Evolutionary conservation across 2,888 invertebrate genomes (phyloP), one percentile per base, ranked within the genome.

Genomic region (Eurytoma californica): DNA sequence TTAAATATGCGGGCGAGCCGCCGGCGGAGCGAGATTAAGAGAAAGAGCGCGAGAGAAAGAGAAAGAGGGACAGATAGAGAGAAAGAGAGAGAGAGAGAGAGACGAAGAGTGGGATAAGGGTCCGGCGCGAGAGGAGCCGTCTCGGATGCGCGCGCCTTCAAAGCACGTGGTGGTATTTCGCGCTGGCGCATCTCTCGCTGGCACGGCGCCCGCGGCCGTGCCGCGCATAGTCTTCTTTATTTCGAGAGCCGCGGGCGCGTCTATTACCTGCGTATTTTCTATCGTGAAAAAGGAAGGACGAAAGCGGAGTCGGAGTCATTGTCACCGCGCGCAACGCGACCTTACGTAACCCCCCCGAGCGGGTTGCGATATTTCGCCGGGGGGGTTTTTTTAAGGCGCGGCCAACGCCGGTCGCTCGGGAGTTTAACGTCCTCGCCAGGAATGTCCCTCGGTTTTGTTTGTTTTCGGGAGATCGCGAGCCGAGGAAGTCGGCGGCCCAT

Each of bases 161-260:
- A 77, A 72, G 70, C 77, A 77, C 77, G 77, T 77, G 76, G 76
- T 49, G 58, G 39, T 57, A 72, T 77, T 77, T 70, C 24, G 57
- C 13, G 18, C 63, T 20, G 24, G 61, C 12, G 65, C 51, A 51
- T 51, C 24, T 24, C 5, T 51, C 4, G 20, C 61, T 77, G 78
- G 78, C 78, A 78, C 28, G 28, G 30, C 24, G 72, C 78, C 78
- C 72, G 55, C 5, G 2, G 20, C 47, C 16, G 30, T 51, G 67
- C 60, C 47, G 24, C 60, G 47, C 72, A 72, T 72, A 58, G 60
- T 72, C 16, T 51, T 47, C 49, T 61, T 72, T n/a, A 66, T 51
- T 51, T 18, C 51, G 55, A 51, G 55, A n/a, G 55, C 18, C 67
- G 53, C 58, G 60, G 9, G 24, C 49, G 63, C 49, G 63, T 30